Conservation (phyloP, 1,140 invertebrate genomes). For the Psilanteris sp. region DNA sequence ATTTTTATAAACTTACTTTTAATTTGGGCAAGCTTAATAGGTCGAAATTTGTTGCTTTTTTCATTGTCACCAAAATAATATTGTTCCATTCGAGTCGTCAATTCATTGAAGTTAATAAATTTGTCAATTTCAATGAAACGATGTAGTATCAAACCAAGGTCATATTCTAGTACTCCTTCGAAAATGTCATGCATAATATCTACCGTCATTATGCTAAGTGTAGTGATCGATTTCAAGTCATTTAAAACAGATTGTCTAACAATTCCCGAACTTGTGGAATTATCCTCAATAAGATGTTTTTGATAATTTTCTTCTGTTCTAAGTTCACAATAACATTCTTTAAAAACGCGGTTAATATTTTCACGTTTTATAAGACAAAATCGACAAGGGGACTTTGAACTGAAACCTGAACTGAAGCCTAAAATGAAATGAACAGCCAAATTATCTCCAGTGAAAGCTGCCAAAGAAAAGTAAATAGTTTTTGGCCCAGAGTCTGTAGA, state of each 20-base stretch:
- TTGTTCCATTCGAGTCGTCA: conserved; percentile 2
- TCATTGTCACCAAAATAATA: conserved; percentile 11
- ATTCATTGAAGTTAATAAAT: conserved; percentile 12
- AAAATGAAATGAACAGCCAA: conserved; percentile 44
- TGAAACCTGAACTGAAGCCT: conserved; percentile 44
- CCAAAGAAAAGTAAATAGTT: conserved; percentile 45
- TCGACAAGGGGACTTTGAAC: conserved; percentile 33
- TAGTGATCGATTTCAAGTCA: conserved; percentile 13
- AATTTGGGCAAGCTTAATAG: conserved; percentile 18
- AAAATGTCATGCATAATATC: conserved; percentile 37
- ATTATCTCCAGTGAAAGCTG: conserved; percentile 42
- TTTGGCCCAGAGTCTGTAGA: conserved; percentile 2
- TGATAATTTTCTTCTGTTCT: no score
- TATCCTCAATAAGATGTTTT: no score
- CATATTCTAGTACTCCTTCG: conserved; percentile 33
- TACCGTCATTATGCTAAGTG: conserved; percentile 28
- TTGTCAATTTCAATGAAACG: conserved; percentile 19
- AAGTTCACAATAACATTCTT: no score
- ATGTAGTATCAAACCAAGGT: conserved; percentile 26
- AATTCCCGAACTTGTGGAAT: no score
- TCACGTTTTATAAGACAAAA: conserved; percentile 43
- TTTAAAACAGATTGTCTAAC: no score
- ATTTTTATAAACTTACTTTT: conserved; percentile 47
- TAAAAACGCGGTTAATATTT: no score
- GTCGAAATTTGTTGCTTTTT: conserved; percentile 13